Conservation (phyloP, 2,797 vertebrate genomes). For the Hemitrygon akajei region DNA sequence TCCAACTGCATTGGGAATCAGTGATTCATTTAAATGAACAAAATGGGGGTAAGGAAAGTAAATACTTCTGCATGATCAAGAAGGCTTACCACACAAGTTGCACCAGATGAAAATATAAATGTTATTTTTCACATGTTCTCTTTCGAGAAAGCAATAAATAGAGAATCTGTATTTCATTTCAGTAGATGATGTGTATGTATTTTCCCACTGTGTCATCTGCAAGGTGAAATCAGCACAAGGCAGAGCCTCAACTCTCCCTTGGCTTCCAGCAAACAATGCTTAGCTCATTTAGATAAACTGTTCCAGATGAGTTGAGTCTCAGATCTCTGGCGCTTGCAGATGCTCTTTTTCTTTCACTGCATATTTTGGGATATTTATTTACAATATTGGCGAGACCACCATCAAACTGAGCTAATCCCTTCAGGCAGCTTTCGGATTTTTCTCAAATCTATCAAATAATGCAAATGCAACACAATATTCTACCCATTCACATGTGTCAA, state of each 20-base stretch:
- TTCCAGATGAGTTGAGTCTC: slow-evolving; percentile 76
- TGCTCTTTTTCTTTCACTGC: slow-evolving; percentile 44
- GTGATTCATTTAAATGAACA: background rate
- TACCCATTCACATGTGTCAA: slow-evolving; percentile 55
- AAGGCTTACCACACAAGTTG: slow-evolving; percentile 31
- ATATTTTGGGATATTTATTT: slow-evolving; percentile 39
- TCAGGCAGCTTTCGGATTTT: slow-evolving; percentile 49
- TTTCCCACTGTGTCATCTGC: slow-evolving; percentile 52
- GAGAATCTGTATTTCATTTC: slow-evolving; percentile 30
- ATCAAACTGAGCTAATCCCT: slow-evolving; percentile 49
- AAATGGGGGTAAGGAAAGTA: background rate
- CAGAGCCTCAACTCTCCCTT: slow-evolving; percentile 64
- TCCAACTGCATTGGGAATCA: background rate
- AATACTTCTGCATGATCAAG: slow-evolving; percentile 1
- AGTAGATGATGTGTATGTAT: slow-evolving; percentile 19
- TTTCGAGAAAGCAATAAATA: slow-evolving; percentile 32
- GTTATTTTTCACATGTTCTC: slow-evolving; percentile 36
- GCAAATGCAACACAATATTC: slow-evolving; percentile 49
- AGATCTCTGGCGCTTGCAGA: slow-evolving; percentile 56
- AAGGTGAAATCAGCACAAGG: slow-evolving; percentile 64
- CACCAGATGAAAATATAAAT: slow-evolving; percentile 36
- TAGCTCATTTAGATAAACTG: slow-evolving; percentile 68
- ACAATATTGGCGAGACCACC: slow-evolving; percentile 53
- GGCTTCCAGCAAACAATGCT: slow-evolving; percentile 65
- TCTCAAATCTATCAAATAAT: slow-evolving; percentile 46